These are phyloP conservation scores for Pemphigus obesinymphae DNA, from an alignment of 1,140 invertebrate species.

Conservation along the genomic window DNA sequence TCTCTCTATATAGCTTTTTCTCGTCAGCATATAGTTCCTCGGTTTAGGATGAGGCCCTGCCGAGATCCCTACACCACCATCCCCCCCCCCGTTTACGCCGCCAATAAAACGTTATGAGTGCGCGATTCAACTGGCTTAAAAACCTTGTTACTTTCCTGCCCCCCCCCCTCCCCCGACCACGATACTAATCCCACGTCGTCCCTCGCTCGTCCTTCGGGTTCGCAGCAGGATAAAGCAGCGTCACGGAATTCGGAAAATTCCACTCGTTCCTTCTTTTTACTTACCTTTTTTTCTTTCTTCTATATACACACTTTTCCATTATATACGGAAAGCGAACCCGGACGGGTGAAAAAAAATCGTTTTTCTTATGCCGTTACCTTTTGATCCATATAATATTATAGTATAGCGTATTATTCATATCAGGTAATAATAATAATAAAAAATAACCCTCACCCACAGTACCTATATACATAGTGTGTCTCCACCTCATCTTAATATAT, in stretches of 20 bases:
- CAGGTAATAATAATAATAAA: no score
- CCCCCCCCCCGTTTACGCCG: no score
- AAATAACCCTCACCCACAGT: no score
- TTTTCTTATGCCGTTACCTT: neutral
- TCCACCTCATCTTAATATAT: no score
- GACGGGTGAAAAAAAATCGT: neutral
- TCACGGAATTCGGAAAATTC: constrained; percentile 25
- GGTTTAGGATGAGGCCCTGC: no score
- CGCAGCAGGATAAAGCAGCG: neutral
- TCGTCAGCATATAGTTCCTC: neutral
- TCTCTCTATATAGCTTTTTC: neutral
- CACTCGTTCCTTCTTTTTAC: neutral
- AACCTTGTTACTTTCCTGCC: neutral
- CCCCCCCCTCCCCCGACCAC: neutral
- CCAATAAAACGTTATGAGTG: constrained; percentile 22
- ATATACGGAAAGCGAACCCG: neutral
- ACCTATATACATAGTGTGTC: no score
- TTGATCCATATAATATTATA: no score
- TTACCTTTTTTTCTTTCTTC: neutral
- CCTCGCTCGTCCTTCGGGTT: neutral
- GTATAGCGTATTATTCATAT: neutral
- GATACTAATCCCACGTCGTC: no score
- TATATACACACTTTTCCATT: no score
- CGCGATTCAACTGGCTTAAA: constrained; percentile 25
- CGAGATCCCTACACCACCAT: no score